Conservation (phyloP, 2,888 invertebrate species). For the Coenonympha arcania region DNA sequence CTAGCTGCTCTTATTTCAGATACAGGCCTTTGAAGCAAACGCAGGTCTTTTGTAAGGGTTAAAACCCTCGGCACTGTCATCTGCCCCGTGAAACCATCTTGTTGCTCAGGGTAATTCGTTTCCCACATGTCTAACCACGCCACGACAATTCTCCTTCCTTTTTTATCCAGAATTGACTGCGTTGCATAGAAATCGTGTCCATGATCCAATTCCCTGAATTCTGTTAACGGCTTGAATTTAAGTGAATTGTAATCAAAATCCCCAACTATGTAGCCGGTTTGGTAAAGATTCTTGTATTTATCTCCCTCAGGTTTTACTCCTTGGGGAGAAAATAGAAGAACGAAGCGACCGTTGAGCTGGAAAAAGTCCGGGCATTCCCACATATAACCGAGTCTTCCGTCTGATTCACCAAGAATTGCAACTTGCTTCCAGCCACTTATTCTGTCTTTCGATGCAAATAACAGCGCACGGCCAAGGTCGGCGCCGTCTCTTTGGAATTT, state of each 20-base stretch:
- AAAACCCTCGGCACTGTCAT: conserved; percentile 55
- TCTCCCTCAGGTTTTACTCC: conserved; percentile 51
- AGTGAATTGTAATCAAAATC: conserved; percentile 47
- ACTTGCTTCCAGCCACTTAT: conserved; percentile 45
- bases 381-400: conserved; percentile 56
- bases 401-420: conserved; percentile 44
- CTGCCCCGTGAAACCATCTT: conserved; percentile 58
- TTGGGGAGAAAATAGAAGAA: conserved; percentile 64
- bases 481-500: conserved; percentile 40
- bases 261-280: conserved; percentile 64
- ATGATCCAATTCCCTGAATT: conserved; percentile 51
- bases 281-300: conserved; percentile 50
- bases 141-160: conserved; percentile 43
- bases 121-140: conserved; percentile 69
- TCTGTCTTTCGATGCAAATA: conserved; percentile 53
- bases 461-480: conserved; percentile 43
- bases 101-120: conserved; percentile 47
- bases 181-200: conserved; percentile 67
- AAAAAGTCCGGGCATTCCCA: conserved; percentile 73
- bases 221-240: conserved; percentile 38
- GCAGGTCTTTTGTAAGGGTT: conserved; percentile 36
- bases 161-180: conserved; percentile 46
- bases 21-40: conserved; percentile 47
- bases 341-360: conserved; percentile 45
- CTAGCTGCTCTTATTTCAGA: conserved; percentile 33